Conservation (phyloP, 2,888 invertebrate species). For the Lepetodrilus schrolli region DNA sequence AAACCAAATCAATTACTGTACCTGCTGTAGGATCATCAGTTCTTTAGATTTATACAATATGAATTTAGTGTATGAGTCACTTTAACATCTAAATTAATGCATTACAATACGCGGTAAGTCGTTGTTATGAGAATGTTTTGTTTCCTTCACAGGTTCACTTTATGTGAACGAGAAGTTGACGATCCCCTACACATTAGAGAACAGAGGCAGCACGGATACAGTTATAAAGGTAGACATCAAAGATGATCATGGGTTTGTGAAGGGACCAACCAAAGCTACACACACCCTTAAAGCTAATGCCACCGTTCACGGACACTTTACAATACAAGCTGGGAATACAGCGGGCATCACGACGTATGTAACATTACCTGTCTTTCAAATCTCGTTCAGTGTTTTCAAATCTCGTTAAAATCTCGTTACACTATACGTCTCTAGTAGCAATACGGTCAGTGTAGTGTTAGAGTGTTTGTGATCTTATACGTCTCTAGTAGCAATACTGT, state of each 20-base stretch:
- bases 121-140: too few species aligned
- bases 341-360: neutral
- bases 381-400: too few species aligned
- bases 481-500: too few species aligned
- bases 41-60: too few species aligned
- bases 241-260: neutral
- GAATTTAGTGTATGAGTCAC: too few species aligned
- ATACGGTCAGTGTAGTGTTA: neutral
- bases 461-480: neutral
- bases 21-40: too few species aligned
- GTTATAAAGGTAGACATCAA: neutral
- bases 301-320: neutral
- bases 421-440: neutral
- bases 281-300: neutral
- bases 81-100: too few species aligned
- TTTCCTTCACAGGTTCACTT: neutral
- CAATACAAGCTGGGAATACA: neutral
- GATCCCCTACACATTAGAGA: neutral
- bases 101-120: too few species aligned
- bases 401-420: neutral
- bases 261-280: neutral
- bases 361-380: neutral
- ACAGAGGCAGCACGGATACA: neutral
- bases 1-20: too few species aligned
- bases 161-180: neutral